Conservation (phyloP, 2,113 vertebrate species). For the Sinosuthora webbiana region DNA sequence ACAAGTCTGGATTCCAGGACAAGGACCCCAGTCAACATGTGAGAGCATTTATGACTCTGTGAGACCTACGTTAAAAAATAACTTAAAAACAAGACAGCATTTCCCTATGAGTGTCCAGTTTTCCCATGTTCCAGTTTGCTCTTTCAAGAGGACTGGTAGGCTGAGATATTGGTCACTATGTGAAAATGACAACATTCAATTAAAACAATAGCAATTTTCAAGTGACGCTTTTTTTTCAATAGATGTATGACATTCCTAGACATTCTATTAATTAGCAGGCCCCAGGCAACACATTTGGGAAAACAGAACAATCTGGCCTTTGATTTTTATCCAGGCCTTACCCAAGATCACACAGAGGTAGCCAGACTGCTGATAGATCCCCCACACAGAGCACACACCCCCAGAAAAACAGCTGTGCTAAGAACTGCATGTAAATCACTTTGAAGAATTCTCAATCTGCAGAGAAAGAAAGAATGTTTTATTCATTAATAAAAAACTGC, state of each 20-base stretch:
- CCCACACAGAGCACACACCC: slow-evolving; percentile 42
- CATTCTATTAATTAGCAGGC: slow-evolving; percentile 61
- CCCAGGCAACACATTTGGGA: slow-evolving; percentile 58
- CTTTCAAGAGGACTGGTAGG: slow-evolving; percentile 16
- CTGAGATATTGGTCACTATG: slow-evolving; percentile 53
- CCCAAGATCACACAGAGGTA: slow-evolving; percentile 65
- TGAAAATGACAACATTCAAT: slow-evolving; percentile 54
- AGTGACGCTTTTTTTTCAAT: slow-evolving; percentile 35
- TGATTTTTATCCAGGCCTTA: slow-evolving; percentile 64
- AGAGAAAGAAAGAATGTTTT: slow-evolving; percentile 1
- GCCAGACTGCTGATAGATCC: slow-evolving; percentile 59
- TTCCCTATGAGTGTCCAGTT: slow-evolving; percentile 9
- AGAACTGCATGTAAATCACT: not conserved
- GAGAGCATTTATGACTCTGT: slow-evolving; percentile 49
- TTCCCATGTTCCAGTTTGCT: slow-evolving; percentile 46
- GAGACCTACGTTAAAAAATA: slow-evolving; percentile 37
- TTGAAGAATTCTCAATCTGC: slow-evolving; percentile 39
- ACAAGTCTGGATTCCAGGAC: slow-evolving; percentile 28
- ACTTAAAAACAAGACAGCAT: slow-evolving; percentile 15
- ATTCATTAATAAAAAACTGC: slow-evolving; percentile 7
- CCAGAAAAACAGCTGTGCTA: slow-evolving; percentile 53
- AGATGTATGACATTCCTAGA: slow-evolving; percentile 65
- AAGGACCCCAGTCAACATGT: slow-evolving; percentile 58
- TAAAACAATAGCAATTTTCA: slow-evolving; percentile 67
- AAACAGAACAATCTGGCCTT: slow-evolving; percentile 65